Percentiles rank a stretch among this genome's conserved stretches.
These are phyloP conservation scores for Papilio xuthus DNA, from an alignment of 1,140 invertebrate species.

Conservation along the genomic window DNA sequence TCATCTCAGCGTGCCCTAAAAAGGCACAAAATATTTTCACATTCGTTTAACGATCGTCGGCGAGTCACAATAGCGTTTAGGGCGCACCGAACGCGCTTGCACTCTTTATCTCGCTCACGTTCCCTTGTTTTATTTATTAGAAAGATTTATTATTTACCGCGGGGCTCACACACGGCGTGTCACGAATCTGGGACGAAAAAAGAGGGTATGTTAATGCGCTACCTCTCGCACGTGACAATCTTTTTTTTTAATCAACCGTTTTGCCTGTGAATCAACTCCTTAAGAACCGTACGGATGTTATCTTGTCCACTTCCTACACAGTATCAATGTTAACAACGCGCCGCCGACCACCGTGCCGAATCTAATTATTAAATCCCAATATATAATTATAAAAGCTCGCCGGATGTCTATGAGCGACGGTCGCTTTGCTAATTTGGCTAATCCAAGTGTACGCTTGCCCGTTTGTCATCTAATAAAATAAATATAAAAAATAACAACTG, in stretches of 20 bases:
- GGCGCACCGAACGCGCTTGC: slow-evolving; percentile 67
- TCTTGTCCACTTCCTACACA: slow-evolving; percentile 26
- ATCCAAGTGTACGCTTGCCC: too few relatives aligned
- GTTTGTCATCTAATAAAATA: too few relatives aligned
- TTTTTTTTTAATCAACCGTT: slow-evolving; percentile 62
- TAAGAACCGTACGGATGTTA: slow-evolving; percentile 23
- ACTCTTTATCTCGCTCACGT: slow-evolving; percentile 77
- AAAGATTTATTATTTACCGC: slow-evolving; percentile 80
- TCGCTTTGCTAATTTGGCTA: too few relatives aligned
- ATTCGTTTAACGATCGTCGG: slow-evolving; percentile 76
- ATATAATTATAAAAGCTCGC: slow-evolving; percentile 22
- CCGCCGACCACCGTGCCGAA: slow-evolving; percentile 16
- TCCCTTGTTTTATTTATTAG: slow-evolving; percentile 80
- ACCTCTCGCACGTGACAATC: slow-evolving; percentile 70
- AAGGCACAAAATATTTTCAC: slow-evolving; percentile 74
- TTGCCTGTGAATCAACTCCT: slow-evolving; percentile 33
- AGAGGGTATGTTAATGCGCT: slow-evolving; percentile 75
- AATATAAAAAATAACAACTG: too few relatives aligned
- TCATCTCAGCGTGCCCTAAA: slow-evolving; percentile 46
- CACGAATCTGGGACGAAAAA: slow-evolving; percentile 77
- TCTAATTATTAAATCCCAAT: neutral
- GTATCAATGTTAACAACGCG: slow-evolving; percentile 24
- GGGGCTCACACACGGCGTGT: slow-evolving; percentile 77
- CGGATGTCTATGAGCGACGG: too few relatives aligned
- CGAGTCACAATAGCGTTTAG: slow-evolving; percentile 70